These are phyloP conservation scores for Drosophila stalkeri DNA, from an alignment of 2,888 invertebrate genomes.

Conservation along the genomic window DNA sequence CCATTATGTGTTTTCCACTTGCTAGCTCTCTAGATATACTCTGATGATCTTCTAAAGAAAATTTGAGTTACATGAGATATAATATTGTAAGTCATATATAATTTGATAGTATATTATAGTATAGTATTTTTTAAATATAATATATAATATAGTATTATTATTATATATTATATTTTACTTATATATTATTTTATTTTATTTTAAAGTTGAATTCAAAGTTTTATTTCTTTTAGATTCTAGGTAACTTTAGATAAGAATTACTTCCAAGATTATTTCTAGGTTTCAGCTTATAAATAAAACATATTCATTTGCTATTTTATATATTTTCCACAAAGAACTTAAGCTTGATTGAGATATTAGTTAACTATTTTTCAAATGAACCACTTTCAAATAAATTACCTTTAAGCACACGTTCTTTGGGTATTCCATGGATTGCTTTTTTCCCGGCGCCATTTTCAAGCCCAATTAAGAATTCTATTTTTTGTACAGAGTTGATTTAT, in stretches of 20 bases:
- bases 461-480: conserved; percentile 29
- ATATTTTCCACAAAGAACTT: not conserved
- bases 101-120: no score
- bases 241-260: no score
- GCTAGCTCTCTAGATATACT: no score
- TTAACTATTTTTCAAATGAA: not conserved
- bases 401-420: conserved; percentile 36
- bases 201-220: no score
- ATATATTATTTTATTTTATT: not conserved
- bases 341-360: not conserved
- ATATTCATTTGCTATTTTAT: not conserved
- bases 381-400: conserved; percentile 25
- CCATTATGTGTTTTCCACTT: not conserved
- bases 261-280: no score
- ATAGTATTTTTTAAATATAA: no score
- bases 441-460: conserved; percentile 42
- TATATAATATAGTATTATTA: no score
- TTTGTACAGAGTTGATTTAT: conserved; percentile 48
- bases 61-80: not conserved
- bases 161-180: no score
- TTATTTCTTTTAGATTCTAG: no score
- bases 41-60: not conserved
- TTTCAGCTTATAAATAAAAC: not conserved
- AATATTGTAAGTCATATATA: no score
- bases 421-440: conserved; percentile 37